These are phyloP conservation scores for Apeltes quadracus DNA, from an alignment of 2,113 vertebrate genomes.

Conservation along the genomic window DNA sequence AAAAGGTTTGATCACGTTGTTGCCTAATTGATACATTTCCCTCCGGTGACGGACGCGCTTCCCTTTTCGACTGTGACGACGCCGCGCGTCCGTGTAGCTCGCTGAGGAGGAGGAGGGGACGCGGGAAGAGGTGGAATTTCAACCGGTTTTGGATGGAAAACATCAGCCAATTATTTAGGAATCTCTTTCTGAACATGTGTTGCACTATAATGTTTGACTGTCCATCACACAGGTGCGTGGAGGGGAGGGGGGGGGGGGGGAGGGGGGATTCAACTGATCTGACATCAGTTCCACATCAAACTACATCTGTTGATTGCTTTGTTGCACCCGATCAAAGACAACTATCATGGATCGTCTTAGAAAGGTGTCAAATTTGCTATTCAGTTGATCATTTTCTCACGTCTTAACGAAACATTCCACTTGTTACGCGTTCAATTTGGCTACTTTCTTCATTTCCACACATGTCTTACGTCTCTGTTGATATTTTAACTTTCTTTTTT, in stretches of 20 bases:
- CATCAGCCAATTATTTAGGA: constrained; percentile 23
- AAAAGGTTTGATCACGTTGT: constrained; percentile 61
- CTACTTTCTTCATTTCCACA: constrained; percentile 21
- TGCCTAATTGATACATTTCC: constrained; percentile 59
- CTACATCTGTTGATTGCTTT: constrained; percentile 16
- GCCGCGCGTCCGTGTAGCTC: constrained; percentile 47
- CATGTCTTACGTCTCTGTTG: constrained; percentile 41
- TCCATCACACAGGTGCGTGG: constrained; percentile 7
- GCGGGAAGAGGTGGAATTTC: neutral
- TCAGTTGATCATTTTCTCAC: constrained; percentile 40
- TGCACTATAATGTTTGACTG: constrained; percentile 33
- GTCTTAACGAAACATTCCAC: constrained; percentile 72
- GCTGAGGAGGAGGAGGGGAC: constrained; percentile 24
- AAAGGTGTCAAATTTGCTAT: constrained; percentile 47
- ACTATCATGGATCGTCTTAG: constrained; percentile 44
- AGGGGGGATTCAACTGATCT: neutral
- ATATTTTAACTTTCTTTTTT: constrained; percentile 46
- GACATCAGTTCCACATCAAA: constrained; percentile 1
- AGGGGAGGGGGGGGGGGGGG: too few species aligned
- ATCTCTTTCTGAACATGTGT: constrained; percentile 45
- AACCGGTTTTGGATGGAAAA: neutral
- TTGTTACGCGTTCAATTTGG: constrained; percentile 56
- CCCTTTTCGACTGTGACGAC: constrained; percentile 64
- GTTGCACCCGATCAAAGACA: constrained; percentile 12
- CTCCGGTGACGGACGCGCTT: constrained; percentile 52